phyloP scores from a whole-genome alignment of 2,888 invertebrate genomes.

The Epinotia nisella region DNA sequence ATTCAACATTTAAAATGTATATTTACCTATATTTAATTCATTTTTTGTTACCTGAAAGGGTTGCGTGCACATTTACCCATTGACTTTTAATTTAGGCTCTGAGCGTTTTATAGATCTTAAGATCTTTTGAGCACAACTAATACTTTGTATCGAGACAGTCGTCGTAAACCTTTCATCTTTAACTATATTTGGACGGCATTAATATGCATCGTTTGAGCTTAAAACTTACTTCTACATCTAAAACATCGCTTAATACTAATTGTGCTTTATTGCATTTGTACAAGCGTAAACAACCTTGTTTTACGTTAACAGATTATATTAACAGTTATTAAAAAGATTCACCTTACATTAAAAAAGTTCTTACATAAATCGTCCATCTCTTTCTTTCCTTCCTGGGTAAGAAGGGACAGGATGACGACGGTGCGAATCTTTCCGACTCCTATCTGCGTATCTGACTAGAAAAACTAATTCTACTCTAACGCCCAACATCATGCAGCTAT shows the following conservation, averaged over 20 bases:
- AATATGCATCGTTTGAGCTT: slow-evolving; percentile 36
- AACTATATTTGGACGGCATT: slow-evolving; percentile 37
- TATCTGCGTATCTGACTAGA: not conserved
- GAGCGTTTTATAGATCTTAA: slow-evolving; percentile 21
- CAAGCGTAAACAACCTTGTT: slow-evolving; percentile 39
- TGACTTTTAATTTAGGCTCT: slow-evolving; percentile 7
- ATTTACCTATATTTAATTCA: no score
- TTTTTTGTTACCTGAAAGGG: not conserved
- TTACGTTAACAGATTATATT: slow-evolving; percentile 25
- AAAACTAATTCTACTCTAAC: not conserved
- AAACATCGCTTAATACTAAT: not conserved
- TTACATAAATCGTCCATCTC: not conserved
- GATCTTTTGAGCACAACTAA: slow-evolving; percentile 27
- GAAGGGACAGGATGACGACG: not conserved
- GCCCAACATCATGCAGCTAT: not conserved
- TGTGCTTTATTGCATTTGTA: slow-evolving; percentile 41
- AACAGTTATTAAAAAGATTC: slow-evolving; percentile 15
- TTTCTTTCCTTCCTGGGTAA: not conserved
- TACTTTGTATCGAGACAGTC: slow-evolving; percentile 17
- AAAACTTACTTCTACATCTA: slow-evolving; percentile 15
- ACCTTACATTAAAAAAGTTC: no score
- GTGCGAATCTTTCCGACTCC: not conserved
- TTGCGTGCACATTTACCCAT: not conserved
- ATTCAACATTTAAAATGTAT: no score
- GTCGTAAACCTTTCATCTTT: slow-evolving; percentile 2